Conservation (phyloP, 2,888 invertebrate genomes). For the Melangyna quadrimaculata region DNA sequence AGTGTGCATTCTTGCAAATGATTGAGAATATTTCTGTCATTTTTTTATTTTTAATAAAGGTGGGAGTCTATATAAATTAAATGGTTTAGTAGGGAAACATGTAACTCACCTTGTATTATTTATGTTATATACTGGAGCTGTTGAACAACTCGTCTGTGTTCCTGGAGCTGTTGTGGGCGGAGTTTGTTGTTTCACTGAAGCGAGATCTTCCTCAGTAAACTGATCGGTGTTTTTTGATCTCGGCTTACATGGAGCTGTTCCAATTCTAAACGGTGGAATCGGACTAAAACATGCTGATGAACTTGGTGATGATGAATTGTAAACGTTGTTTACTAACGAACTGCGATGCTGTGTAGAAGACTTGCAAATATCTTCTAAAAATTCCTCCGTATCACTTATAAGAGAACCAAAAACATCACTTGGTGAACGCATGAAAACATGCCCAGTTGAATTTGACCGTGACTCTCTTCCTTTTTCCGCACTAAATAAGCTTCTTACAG, state of each 20-base stretch:
- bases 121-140: constrained; percentile 72
- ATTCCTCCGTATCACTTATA: constrained; percentile 83
- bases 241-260: constrained; percentile 81
- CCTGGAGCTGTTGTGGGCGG: constrained; percentile 82
- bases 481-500: constrained; percentile 82
- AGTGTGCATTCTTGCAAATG: no score
- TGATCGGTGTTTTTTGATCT: constrained; percentile 78
- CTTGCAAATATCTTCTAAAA: constrained; percentile 80
- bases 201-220: constrained; percentile 80
- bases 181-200: constrained; percentile 77
- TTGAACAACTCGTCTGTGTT: constrained; percentile 47
- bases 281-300: constrained; percentile 82
- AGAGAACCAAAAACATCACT: constrained; percentile 84
- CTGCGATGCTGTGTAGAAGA: constrained; percentile 75
- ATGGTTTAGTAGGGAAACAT: background rate
- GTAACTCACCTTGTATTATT: constrained; percentile 74
- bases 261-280: constrained; percentile 83
- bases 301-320: constrained; percentile 72
- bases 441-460: constrained; percentile 87
- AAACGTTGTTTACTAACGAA: constrained; percentile 75
- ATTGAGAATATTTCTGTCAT: no score
- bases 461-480: constrained; percentile 83
- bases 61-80: no score
- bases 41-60: no score
- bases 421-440: constrained; percentile 83